Conservation (phyloP, 2,888 invertebrate genomes). For the Epistrophella euchroma region DNA sequence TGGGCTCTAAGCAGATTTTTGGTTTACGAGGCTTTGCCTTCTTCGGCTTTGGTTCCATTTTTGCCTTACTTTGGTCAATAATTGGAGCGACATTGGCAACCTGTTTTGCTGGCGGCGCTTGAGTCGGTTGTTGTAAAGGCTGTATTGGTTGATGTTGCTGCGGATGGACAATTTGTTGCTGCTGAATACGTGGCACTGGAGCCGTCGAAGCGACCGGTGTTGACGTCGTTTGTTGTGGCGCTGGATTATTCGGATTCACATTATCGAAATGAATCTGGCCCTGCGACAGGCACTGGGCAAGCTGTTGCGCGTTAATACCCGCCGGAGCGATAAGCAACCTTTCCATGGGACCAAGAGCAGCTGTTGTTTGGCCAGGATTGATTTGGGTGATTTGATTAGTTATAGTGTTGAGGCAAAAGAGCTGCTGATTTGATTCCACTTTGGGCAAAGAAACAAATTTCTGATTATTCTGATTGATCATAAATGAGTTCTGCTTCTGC, state of each 20-base stretch:
- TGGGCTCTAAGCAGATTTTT: slow-evolving; percentile 69
- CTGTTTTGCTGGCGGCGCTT: slow-evolving; percentile 80
- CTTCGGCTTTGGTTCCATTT: slow-evolving; percentile 79
- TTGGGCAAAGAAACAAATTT: slow-evolving; percentile 83
- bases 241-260: slow-evolving; percentile 79
- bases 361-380: slow-evolving; percentile 82
- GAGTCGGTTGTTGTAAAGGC: slow-evolving; percentile 79
- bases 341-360: slow-evolving; percentile 83
- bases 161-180: slow-evolving; percentile 83
- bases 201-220: slow-evolving; percentile 60
- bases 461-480: slow-evolving; percentile 77
- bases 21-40: slow-evolving; percentile 78
- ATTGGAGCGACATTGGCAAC: slow-evolving; percentile 83
- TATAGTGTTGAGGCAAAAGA: slow-evolving; percentile 83
- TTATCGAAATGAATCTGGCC: slow-evolving; percentile 84
- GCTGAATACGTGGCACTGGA: slow-evolving; percentile 78
- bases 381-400: slow-evolving; percentile 84
- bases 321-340: slow-evolving; percentile 83
- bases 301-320: slow-evolving; percentile 83
- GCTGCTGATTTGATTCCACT: slow-evolving; percentile 83
- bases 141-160: slow-evolving; percentile 78
- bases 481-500: slow-evolving; percentile 66
- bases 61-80: slow-evolving; percentile 83
- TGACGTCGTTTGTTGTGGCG: slow-evolving; percentile 77
- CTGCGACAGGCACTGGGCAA: slow-evolving; percentile 83